These are phyloP conservation scores for Perdita meconis DNA, from an alignment of 2,888 invertebrate genomes.

Conservation along the genomic window DNA sequence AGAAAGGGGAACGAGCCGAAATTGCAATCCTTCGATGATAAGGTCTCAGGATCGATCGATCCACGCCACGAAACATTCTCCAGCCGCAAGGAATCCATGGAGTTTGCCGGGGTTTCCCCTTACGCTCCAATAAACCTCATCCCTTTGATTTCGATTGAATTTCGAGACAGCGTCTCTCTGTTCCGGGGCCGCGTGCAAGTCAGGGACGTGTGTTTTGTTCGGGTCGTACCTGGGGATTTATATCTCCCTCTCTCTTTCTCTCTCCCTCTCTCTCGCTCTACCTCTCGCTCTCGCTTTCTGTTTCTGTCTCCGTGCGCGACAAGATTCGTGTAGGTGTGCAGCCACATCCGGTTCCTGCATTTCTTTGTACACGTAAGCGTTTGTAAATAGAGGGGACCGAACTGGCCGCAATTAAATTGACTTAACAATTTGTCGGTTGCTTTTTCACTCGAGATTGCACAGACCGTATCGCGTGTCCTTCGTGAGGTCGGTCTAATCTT, in stretches of 20 bases:
- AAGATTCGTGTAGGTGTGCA: background rate
- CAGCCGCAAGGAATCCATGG: slow-evolving; percentile 60
- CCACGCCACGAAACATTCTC: slow-evolving; percentile 64
- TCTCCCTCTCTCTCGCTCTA: no score
- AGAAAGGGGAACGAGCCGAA: slow-evolving; percentile 61
- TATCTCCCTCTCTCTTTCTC: background rate
- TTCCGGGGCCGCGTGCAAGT: slow-evolving; percentile 25
- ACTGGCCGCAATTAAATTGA: slow-evolving; percentile 49
- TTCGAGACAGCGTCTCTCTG: slow-evolving; percentile 53
- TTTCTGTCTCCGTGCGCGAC: background rate
- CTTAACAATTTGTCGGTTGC: slow-evolving; percentile 53
- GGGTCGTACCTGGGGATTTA: slow-evolving; percentile 19
- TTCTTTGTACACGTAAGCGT: slow-evolving; percentile 12
- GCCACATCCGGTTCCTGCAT: background rate
- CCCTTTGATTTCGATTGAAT: slow-evolving; percentile 73
- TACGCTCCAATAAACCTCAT: slow-evolving; percentile 66
- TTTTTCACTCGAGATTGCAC: slow-evolving; percentile 24
- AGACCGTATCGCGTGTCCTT: slow-evolving; percentile 10
- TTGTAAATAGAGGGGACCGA: slow-evolving; percentile 41
- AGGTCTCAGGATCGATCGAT: slow-evolving; percentile 69
- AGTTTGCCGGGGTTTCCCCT: slow-evolving; percentile 51
- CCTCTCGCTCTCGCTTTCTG: background rate
- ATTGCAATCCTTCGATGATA: slow-evolving; percentile 73
- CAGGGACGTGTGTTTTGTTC: slow-evolving; percentile 31
- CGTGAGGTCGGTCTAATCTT: background rate